Evolutionary conservation across 2,113 vertebrate species (phyloP).

Genomic region (Takifugu flavidus): DNA sequence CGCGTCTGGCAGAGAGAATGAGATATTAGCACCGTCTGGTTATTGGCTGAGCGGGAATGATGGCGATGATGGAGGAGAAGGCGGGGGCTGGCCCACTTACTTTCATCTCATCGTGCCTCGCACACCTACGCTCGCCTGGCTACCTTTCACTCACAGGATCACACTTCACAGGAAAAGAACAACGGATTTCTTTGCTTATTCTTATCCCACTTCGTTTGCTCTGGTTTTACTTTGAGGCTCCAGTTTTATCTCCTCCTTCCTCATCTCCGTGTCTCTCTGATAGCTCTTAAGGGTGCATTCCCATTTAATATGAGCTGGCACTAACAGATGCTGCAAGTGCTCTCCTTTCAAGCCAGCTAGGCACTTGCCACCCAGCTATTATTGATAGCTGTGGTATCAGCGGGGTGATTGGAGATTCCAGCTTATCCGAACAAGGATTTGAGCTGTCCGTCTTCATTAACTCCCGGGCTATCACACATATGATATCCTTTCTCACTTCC

Average conservation of each 20-base stretch:
- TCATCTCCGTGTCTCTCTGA: constrained; percentile 1
- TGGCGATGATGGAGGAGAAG: constrained; percentile 27
- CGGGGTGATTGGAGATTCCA: constrained; percentile 51
- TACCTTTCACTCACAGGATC: constrained; percentile 38
- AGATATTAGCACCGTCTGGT: constrained; percentile 64
- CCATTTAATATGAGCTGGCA: constrained; percentile 59
- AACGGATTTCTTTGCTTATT: constrained; percentile 11
- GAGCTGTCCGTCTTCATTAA: constrained; percentile 71
- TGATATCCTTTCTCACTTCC: constrained; percentile 21
- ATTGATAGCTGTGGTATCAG: constrained; percentile 49
- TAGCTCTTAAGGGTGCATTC: constrained; percentile 41
- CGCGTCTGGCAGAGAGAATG: constrained; percentile 46
- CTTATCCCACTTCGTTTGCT: constrained; percentile 24
- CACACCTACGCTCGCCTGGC: constrained; percentile 44
- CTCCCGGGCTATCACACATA: constrained; percentile 21
- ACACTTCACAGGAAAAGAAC: constrained; percentile 23
- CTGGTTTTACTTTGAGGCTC: constrained; percentile 34
- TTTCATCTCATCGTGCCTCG: constrained; percentile 35
- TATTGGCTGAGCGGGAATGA: constrained; percentile 58
- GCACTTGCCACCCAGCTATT: constrained; percentile 43
- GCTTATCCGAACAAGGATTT: constrained; percentile 49
- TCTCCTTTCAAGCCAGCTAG: constrained; percentile 47
- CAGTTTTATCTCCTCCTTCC: constrained; percentile 25
- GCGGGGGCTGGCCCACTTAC: constrained; percentile 57
- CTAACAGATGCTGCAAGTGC: constrained; percentile 37